Conservation (phyloP, 53 echinoderm and acorn worm genomes). For the Paracentrotus lividus region DNA sequence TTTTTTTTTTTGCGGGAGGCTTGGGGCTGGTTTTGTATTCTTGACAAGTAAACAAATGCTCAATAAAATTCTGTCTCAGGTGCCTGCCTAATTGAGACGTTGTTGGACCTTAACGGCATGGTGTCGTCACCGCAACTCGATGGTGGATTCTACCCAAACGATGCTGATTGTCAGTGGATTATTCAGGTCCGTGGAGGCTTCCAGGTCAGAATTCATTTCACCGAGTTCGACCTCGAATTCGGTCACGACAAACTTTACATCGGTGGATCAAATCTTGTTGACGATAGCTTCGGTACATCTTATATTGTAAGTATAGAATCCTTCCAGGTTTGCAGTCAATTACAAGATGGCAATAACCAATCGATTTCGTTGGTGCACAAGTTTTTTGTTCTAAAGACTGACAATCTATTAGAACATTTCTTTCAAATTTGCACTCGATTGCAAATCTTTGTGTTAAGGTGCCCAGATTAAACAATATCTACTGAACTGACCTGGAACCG, state of each 20-base stretch:
- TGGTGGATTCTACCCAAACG: slow-evolving; percentile 78
- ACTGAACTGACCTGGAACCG: no score
- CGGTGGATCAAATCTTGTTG: slow-evolving; percentile 73
- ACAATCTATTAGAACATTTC: no score
- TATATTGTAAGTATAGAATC: slow-evolving; percentile 70
- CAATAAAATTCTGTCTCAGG: slow-evolving; percentile 48
- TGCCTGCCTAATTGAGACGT: slow-evolving; percentile 80
- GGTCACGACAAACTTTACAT: slow-evolving; percentile 85
- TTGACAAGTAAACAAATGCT: no score
- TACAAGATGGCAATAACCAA: no score
- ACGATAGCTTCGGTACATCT: slow-evolving; percentile 70
- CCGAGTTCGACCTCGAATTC: slow-evolving; percentile 74
- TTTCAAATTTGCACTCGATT: no score
- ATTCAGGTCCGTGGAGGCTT: slow-evolving; percentile 80
- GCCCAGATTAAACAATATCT: no score
- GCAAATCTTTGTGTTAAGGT: no score
- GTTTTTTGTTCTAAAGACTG: no score
- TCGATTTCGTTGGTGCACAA: no score
- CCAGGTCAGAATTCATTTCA: slow-evolving; percentile 80
- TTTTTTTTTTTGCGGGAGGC: no score
- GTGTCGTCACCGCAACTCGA: slow-evolving; percentile 83
- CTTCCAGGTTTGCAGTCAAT: no score
- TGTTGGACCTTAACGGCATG: slow-evolving; percentile 75
- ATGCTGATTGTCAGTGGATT: slow-evolving; percentile 95
- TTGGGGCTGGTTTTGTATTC: no score